Base-by-base conservation (phyloP, 2,888 invertebrate species). In the Callosobruchus maculatus region DNA sequence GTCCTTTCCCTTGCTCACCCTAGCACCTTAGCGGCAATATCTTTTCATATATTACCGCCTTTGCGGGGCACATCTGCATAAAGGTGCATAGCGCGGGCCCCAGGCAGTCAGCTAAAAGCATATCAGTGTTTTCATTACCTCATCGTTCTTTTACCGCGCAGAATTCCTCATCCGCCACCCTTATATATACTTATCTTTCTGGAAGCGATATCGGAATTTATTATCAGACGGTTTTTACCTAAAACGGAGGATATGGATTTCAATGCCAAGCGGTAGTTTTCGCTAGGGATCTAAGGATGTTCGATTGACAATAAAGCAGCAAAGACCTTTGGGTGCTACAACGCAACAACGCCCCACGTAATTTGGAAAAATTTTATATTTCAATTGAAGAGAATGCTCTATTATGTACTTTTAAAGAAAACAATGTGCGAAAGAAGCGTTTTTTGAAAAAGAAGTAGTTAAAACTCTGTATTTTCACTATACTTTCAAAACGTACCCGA, bases 121-220 rank as follows among this genome's bases (percentile, higher is more conserved):
- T 49, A 49, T 49, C 49, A 49, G 49, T 83, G 83, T 84, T 82
- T 80, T 82, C 74, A 76, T 77, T 76, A 77, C 77, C 76, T 74
- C 77, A 70, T 73, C 73, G 76, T 73, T 77, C 77, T 75, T 77
- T 75, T 74, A 75, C 75, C 71, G 74, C 66, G 68, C 72, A 69
- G 74, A 75, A 49, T 49, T 49, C 49, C 49, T 49, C 49, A 49
- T 49, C 49, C 49, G 49, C 49, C 49, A 18, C 49, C 49, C 49
- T 49, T 49, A 49, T 49, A 49, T 49, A 49, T 49, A 13, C 49
- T 49, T 49, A 49, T 49, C 49, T 49, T 7, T 49, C 49, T 49
- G 49, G 13, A 18, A 49, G 18, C 49, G 49, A 49, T 49, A 49
- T 49, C 49, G 49, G 49, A 49, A 49, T 49, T 49, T 49, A 49